These are phyloP conservation scores for Tyria jacobaeae DNA, from an alignment of 2,888 invertebrate species.

Conservation along the genomic window DNA sequence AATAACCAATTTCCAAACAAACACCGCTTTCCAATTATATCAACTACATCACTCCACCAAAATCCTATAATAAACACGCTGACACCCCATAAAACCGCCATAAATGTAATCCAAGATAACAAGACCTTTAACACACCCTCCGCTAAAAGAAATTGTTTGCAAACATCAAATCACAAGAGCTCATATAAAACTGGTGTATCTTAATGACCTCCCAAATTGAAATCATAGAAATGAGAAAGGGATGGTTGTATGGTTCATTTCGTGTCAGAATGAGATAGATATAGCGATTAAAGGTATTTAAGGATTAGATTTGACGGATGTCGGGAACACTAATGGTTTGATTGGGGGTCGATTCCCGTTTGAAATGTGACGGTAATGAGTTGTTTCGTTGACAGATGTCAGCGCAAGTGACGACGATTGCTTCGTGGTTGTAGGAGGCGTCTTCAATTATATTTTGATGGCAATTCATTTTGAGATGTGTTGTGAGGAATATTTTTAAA, in stretches of 20 bases:
- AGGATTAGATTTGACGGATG: slow-evolving; percentile 67
- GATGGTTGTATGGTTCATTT: slow-evolving; percentile 44
- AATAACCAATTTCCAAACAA: slow-evolving; percentile 50
- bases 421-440: slow-evolving; percentile 11
- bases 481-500: neutral
- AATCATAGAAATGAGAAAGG: slow-evolving; percentile 63
- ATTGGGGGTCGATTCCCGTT: slow-evolving; percentile 60
- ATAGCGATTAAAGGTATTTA: slow-evolving; percentile 58
- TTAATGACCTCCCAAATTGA: slow-evolving; percentile 62
- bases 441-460: slow-evolving; percentile 9
- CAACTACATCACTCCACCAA: slow-evolving; percentile 35
- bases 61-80: slow-evolving; percentile 34
- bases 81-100: slow-evolving; percentile 35
- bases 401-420: slow-evolving; percentile 50
- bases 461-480: neutral
- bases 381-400: slow-evolving; percentile 80
- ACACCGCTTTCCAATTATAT: slow-evolving; percentile 51
- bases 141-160: slow-evolving; percentile 24
- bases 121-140: slow-evolving; percentile 35
- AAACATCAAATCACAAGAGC: slow-evolving; percentile 32
- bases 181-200: slow-evolving; percentile 21
- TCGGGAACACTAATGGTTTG: slow-evolving; percentile 64
- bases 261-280: slow-evolving; percentile 46
- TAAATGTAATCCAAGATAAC: slow-evolving; percentile 28
- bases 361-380: slow-evolving; percentile 65